Evolutionary conservation across 2,888 invertebrate species (phyloP), one percentile per base, ranked within the genome.

Genomic region (Liodrosophila aerea): DNA sequence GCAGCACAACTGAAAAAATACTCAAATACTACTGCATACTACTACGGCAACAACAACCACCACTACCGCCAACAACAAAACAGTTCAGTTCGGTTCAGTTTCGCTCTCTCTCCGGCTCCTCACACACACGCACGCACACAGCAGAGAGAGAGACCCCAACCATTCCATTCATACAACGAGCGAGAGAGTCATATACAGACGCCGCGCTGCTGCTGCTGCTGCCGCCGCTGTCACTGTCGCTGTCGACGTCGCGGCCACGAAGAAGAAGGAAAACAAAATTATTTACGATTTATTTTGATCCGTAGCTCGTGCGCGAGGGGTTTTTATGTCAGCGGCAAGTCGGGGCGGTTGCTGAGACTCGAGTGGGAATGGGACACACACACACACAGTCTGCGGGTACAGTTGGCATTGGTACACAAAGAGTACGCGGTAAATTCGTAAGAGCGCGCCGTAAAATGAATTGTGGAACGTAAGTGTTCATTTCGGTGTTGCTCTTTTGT

Each of bases 271-370:
- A 76, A 73, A 70, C 73, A 82, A 83, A 81, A 81, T 77, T 84
- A 80, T 84, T 80, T 80, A 80, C 80, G 80, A 80, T 80, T 84
- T 80, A 80, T 80, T 80, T 80, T 80, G 80, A 80, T 84, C 61
- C 60, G 44, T 15, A 13, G 46, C 37, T 4, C 16, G n/a, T 73
- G 0, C 50, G 8, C 18, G 59, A 46, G 64, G 62, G 75, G 73
- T 68, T 81, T 83, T 77, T 68, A 68, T 80, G 80, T 80, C 80
- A 80, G 63, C 64, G 81, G 80, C 62, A 76, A 73, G 80, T 73
- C 47, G 72, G 50, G 78, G 77, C 39, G 46, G 45, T 4, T 37
- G 47, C 22, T 30, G 12, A 29, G 47, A 46, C 30, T 41, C 52
- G 40, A 46, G 60, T 47, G 46, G 83, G 57, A 75, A 78, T 73